phyloP scores from a whole-genome alignment of 2,888 invertebrate genomes.

The Galeruca laticollis region DNA sequence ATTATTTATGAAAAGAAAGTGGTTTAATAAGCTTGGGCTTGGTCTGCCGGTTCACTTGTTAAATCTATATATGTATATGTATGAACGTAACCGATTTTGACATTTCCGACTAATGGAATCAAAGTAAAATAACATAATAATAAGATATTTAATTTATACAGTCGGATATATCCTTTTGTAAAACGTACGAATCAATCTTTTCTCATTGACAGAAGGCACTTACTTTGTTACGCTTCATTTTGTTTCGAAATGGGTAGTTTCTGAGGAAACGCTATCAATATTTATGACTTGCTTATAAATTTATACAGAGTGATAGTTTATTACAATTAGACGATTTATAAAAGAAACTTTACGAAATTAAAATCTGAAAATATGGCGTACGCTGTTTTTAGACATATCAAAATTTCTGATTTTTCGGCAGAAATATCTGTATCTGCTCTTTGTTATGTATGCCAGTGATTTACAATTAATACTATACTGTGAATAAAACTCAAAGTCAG shows the following conservation, averaged over 20 bases:
- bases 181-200: constrained; percentile 26
- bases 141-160: constrained; percentile 20
- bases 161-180: constrained; percentile 13
- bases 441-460: no score
- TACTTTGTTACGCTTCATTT: constrained; percentile 17
- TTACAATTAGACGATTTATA: no score
- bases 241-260: neutral
- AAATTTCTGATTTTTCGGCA: no score
- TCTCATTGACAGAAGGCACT: constrained; percentile 26
- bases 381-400: no score
- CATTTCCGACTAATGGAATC: constrained; percentile 39
- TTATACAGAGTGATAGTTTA: neutral
- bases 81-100: constrained; percentile 37
- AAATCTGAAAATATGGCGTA: no score
- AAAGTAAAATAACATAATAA: constrained; percentile 38
- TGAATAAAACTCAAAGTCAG: no score
- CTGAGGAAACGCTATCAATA: neutral
- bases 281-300: neutral
- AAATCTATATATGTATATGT: constrained; percentile 38
- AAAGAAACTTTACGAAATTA: no score
- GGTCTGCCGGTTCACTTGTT: constrained; percentile 32
- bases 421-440: no score
- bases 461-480: no score
- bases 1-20: constrained; percentile 43
- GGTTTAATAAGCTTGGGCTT: constrained; percentile 39